These are phyloP conservation scores for Notodromas monacha DNA, from an alignment of 2,888 invertebrate genomes.

Conservation along the genomic window DNA sequence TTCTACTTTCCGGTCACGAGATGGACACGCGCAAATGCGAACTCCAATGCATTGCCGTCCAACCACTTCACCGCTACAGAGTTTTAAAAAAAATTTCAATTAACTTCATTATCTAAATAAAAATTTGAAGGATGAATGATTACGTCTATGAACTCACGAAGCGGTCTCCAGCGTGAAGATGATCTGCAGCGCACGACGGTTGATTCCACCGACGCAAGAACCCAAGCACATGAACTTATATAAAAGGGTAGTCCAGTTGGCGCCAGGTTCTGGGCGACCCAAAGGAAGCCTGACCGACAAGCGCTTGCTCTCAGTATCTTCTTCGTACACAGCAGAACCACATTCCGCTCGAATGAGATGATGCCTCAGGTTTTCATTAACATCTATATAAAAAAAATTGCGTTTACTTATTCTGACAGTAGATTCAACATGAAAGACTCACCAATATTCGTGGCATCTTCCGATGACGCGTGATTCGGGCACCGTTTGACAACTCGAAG, in stretches of 20 bases:
- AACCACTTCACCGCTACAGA: slow-evolving; percentile 1
- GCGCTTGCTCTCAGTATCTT: neutral
- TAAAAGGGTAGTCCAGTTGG: neutral
- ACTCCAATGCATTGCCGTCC: neutral
- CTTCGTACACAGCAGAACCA: neutral
- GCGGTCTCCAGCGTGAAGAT: slow-evolving; percentile 1
- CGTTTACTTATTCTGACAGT: too few species aligned
- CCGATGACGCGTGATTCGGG: neutral
- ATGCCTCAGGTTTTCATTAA: neutral
- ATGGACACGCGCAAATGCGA: neutral
- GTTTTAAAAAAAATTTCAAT: neutral
- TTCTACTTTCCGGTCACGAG: neutral
- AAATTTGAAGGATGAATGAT: too few species aligned
- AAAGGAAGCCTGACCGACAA: neutral
- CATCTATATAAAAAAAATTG: too few species aligned
- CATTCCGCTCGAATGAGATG: neutral
- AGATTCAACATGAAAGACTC: too few species aligned
- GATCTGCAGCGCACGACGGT: neutral
- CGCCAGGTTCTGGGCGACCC: neutral
- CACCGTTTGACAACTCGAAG: neutral
- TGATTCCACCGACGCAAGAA: slow-evolving; percentile 1
- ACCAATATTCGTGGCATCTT: neutral
- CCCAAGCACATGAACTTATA: neutral
- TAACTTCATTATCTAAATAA: too few species aligned
- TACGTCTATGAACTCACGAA: too few species aligned